Evolutionary conservation across 2,797 vertebrate genomes (phyloP), one percentile per base, ranked within the genome.

Genomic region (Sciaenops ocellatus): DNA sequence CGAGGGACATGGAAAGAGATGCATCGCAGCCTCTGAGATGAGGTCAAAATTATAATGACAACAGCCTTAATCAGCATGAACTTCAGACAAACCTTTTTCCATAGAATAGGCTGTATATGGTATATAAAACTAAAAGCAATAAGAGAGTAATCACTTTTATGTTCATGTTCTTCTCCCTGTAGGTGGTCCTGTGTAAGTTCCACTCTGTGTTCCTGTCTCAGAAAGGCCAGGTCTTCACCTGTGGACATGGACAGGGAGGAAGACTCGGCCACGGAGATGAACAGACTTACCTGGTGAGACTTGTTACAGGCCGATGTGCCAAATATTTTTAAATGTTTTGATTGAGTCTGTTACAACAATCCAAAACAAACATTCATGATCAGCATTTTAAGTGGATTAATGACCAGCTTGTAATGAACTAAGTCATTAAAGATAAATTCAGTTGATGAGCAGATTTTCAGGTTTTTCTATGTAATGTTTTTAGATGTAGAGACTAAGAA

Each of bases 151-250:
- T 44, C 0, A 18, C 17, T 22, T 7, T 60, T 38, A 6, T 54
- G 26, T 34, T 57, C 5, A 28, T 51, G 7, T 73, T 80, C 28
- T 24, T 56, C 47, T 86, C 54, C 57, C 15, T 80, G 44, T 72
- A 99, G 98, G 97, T 99, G 92, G 97, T 98, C 51, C 95, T 99
- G 79, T 99, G 97, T 87, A 97, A 98, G 92, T 99, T 99, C 95
- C 98, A 99, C 89, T 97, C 98, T 0, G 98, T 99, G 80, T 99
- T 99, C 94, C 96, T 99, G 87, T 97, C 98, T 55, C 98, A 98
- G 93, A 98, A 98, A 93, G 98, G 98, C 68, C 97, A 98, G 62
- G 95, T 99, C 59, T 99, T 97, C 77, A 99, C 98, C 1, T 99
- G 98, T 91, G 98, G 98, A 5, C 98, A 99, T 80, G 98, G 98